Evolutionary conservation across 2,113 vertebrate genomes (phyloP).

Genomic region (Anguilla japonica): DNA sequence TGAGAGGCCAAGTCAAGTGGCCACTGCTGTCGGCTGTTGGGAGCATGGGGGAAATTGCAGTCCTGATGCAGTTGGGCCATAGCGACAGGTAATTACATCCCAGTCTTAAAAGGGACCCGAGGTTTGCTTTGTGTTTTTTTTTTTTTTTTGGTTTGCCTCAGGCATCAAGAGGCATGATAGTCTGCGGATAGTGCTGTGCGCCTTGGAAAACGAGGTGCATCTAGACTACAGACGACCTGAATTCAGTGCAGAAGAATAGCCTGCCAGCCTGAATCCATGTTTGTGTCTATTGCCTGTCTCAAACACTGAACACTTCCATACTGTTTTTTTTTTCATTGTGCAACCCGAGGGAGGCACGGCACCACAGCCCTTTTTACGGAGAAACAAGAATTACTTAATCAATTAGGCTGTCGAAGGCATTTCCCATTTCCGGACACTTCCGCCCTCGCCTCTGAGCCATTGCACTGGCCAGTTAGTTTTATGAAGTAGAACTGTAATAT

Average conservation of each 20-base stretch:
- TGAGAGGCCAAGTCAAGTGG: background rate
- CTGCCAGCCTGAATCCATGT: background rate
- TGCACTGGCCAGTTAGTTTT: background rate
- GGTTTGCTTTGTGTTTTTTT: background rate
- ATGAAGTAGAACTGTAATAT: background rate
- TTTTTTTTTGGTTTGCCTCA: background rate
- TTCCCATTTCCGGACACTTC: background rate
- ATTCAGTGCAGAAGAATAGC: background rate
- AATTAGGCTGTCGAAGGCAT: background rate
- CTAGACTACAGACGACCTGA: constrained; percentile 1
- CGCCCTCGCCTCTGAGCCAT: background rate
- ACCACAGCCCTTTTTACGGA: background rate
- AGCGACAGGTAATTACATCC: constrained; percentile 37
- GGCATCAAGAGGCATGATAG: constrained; percentile 14
- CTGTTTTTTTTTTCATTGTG: background rate
- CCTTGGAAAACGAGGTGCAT: background rate
- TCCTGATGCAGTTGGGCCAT: constrained; percentile 17
- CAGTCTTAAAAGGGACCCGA: constrained; percentile 11
- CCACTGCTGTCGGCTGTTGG: constrained; percentile 7
- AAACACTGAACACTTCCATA: background rate
- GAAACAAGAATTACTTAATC: constrained; percentile 16
- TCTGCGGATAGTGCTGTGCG: background rate
- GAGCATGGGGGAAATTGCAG: constrained; percentile 26
- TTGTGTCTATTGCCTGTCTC: background rate
- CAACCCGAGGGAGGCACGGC: background rate